Base-by-base conservation (phyloP, 1,140 invertebrate genomes). In the Trachymyrmex cornetzi region DNA sequence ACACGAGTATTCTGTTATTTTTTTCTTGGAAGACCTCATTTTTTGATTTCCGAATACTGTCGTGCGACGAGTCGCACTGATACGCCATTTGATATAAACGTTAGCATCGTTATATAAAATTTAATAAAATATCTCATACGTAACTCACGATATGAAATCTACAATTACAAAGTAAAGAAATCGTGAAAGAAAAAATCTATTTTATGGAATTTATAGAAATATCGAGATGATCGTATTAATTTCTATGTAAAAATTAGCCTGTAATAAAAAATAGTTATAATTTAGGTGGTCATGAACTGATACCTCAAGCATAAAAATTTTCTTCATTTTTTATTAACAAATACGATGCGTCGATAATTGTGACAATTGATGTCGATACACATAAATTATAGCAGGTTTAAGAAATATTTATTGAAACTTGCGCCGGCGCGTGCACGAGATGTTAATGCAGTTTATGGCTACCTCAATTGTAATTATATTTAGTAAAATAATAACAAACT, bases 1-100 rank as follows among this genome's bases (percentile, higher is more conserved):
- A 34, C 27, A 81, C 34, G 55, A 59, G 22, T 61, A 61, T 55
- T 55, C 14, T 80, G 55, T n/a, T 27, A 53, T 80, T 24, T 53
- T 30, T 16, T 16, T 61, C 30, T 63, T 84, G 80, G 80, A 84
- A 84, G 80, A 75, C 80, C 53, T 38, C 80, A 44, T 63, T 79
- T 61, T 82, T 84, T 84, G 69, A 84, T 84, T 84, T 81, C 66
- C 50, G 24, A 71, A 71, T 71, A 81, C 71, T 44, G 79, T 19
- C 75, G 16, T 24, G 66, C 30, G 34, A 71, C 64, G 50, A 71
- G 24, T 71, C 34, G 50, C 34, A 22, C 16, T 24, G 22, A 71
- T 12, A 57, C 14, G 55, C 7, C 55, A 55, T 84, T 61, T 27
- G 69, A 72, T 72, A 50, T 44, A 48, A 72, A 61, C 19, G 67